phyloP scores from a whole-genome alignment of 2,113 vertebrate species.

The Dicerorhinus sumatrensis region DNA sequence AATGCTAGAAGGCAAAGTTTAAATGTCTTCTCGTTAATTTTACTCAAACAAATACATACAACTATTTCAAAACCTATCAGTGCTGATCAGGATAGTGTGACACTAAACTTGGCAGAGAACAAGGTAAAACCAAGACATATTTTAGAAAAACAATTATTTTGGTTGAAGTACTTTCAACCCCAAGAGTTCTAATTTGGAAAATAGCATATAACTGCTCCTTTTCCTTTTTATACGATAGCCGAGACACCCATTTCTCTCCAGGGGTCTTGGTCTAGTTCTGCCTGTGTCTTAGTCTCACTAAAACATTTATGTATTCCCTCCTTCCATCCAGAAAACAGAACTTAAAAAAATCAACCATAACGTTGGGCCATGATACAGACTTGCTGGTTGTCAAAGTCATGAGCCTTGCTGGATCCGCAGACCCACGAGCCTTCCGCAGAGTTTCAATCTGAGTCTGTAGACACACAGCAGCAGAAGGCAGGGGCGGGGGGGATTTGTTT shows the following conservation, averaged over 20 bases:
- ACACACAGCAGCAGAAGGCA: background rate
- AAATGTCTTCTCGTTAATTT: constrained; percentile 16
- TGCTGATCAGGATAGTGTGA: background rate
- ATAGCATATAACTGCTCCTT: background rate
- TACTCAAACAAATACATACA: background rate
- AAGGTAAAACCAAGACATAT: background rate
- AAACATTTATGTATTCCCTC: background rate
- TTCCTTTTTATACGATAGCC: background rate
- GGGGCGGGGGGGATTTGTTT: background rate
- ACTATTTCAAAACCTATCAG: constrained; percentile 25
- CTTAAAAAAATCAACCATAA: background rate
- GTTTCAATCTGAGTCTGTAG: background rate
- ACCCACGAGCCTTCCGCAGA: background rate
- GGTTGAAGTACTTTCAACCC: background rate
- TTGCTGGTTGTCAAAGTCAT: background rate
- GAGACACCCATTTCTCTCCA: background rate
- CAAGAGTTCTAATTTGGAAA: constrained; percentile 15
- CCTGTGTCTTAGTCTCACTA: background rate
- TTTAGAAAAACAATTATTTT: constrained; percentile 42
- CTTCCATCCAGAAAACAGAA: background rate
- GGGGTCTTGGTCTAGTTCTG: background rate
- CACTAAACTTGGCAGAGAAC: background rate
- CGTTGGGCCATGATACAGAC: background rate
- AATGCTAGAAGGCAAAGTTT: background rate
- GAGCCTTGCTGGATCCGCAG: background rate